Percentiles rank a stretch among this genome's conserved stretches.
Conservation (phyloP, 2,888 invertebrate genomes). For the Malthinus flaveolus region DNA sequence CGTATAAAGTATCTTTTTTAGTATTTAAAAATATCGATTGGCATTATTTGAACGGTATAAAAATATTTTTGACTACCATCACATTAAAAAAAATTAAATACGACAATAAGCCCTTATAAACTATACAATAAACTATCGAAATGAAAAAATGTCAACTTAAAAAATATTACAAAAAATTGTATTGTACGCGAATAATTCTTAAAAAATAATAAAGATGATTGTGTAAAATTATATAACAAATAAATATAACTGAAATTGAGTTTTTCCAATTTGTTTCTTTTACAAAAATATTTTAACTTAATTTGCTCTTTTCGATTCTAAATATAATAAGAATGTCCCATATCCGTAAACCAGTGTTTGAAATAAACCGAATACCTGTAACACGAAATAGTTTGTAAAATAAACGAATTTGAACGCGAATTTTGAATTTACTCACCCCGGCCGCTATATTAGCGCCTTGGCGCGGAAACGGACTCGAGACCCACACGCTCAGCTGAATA, state of each 20-base stretch:
- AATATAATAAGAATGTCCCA: constrained; percentile 74
- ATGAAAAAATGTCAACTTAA: too few relatives aligned
- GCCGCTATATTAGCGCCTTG: constrained; percentile 70
- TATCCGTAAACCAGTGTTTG: constrained; percentile 79
- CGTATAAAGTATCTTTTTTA: too few relatives aligned
- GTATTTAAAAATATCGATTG: too few relatives aligned
- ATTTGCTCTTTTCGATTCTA: constrained; percentile 66
- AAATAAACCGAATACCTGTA: constrained; percentile 79
- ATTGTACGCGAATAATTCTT: too few relatives aligned
- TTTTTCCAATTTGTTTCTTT: constrained; percentile 21
- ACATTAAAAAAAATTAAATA: too few relatives aligned
- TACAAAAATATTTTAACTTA: constrained; percentile 10
- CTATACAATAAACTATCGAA: too few relatives aligned
- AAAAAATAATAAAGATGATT: neutral
- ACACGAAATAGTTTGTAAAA: neutral
- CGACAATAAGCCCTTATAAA: too few relatives aligned
- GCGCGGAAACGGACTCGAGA: constrained; percentile 40
- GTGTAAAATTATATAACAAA: constrained; percentile 25
- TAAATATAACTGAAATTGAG: constrained; percentile 23
- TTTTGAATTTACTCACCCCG: constrained; percentile 65
- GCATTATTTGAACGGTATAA: too few relatives aligned
- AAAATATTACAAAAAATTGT: too few relatives aligned
- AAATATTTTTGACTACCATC: too few relatives aligned
- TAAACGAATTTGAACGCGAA: neutral
- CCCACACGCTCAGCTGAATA: constrained; percentile 69